Evolutionary conservation across 2,797 vertebrate species (phyloP).

Genomic region (Rhabdomys pumilio): DNA sequence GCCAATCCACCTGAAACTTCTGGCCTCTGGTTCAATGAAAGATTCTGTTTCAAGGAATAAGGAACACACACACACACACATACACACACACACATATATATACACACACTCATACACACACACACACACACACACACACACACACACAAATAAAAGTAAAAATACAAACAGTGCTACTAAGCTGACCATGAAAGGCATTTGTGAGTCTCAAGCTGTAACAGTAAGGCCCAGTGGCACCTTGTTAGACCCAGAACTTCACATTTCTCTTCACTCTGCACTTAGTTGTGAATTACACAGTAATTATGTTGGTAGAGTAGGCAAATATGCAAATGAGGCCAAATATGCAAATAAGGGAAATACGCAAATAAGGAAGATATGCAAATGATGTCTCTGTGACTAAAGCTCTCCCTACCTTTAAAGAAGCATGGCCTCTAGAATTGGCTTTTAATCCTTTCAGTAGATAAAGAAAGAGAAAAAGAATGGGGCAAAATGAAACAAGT

Average conservation of each 20-base stretch:
- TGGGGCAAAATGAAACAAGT: neutral
- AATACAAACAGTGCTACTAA: neutral
- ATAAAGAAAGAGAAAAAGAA: neutral
- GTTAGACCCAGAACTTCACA: neutral
- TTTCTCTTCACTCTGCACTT: neutral
- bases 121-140: neutral
- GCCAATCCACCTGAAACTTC: neutral
- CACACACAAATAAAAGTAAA: neutral
- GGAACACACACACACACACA: neutral
- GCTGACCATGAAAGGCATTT: neutral
- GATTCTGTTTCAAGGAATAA: neutral
- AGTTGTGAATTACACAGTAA: neutral
- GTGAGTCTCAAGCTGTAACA: neutral
- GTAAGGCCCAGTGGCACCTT: neutral
- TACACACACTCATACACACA: neutral
- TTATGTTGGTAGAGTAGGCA: neutral
- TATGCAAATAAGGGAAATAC: neutral
- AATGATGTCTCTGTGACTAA: slow-evolving; percentile 34
- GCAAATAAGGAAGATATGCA: neutral
- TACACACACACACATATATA: neutral
- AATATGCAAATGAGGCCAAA: neutral
- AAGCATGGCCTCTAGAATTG: neutral
- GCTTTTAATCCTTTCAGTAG: slow-evolving; percentile 6
- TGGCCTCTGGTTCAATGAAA: neutral
- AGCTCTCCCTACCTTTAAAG: neutral